Evolutionary conservation across 2,113 vertebrate species (phyloP).

Genomic region (Scomber scombrus): DNA sequence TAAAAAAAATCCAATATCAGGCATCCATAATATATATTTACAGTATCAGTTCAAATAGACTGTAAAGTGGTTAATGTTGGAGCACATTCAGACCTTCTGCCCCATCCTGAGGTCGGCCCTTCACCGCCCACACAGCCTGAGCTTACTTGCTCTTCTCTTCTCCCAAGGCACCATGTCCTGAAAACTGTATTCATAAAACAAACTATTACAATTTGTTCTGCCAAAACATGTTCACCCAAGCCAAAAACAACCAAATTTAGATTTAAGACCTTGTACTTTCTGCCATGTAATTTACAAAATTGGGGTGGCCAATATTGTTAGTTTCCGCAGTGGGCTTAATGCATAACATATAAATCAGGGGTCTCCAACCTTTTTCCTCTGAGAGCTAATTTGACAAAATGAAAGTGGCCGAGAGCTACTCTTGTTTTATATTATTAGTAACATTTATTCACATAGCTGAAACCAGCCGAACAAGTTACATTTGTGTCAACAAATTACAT

Average conservation of each 20-base stretch:
- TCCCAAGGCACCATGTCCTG: constrained; percentile 63
- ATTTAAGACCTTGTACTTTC: constrained; percentile 68
- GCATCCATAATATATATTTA: too few relatives aligned
- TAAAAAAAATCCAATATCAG: too few relatives aligned
- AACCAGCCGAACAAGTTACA: too few relatives aligned
- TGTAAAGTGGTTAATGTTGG: constrained; percentile 12
- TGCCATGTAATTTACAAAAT: constrained; percentile 72
- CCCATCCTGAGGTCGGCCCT: constrained; percentile 43
- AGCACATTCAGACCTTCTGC: constrained; percentile 44
- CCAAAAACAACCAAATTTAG: constrained; percentile 74
- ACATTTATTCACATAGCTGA: too few relatives aligned
- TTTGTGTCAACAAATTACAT: too few relatives aligned
- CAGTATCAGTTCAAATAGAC: constrained; percentile 4
- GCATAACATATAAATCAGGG: constrained; percentile 51
- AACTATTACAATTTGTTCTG: constrained; percentile 81
- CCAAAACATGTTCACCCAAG: constrained; percentile 73
- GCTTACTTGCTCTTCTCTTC: constrained; percentile 48
- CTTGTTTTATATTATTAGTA: too few relatives aligned
- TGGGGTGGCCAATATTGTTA: constrained; percentile 60
- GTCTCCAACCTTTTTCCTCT: too few relatives aligned
- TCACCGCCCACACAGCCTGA: constrained; percentile 58
- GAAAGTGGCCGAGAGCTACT: too few relatives aligned
- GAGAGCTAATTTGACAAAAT: too few relatives aligned
- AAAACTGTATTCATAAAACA: constrained; percentile 73
- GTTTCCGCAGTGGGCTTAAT: constrained; percentile 53